A percentile compares a stretch with the other conserved stretches of the same genome.
These are phyloP conservation scores for Eudasyphora cyanicolor DNA, from an alignment of 2,888 invertebrate genomes.

Conservation along the genomic window DNA sequence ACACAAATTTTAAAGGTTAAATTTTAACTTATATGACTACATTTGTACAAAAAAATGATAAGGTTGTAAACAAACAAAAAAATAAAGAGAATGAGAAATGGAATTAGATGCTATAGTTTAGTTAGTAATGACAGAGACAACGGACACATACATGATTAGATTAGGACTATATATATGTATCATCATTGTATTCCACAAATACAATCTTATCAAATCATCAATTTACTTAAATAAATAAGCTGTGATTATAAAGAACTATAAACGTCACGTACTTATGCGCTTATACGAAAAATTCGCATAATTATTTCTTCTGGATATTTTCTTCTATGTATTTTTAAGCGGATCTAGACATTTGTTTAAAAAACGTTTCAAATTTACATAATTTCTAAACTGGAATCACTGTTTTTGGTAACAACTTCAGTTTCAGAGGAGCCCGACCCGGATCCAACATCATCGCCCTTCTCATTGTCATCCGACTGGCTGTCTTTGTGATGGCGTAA, in stretches of 20 bases:
- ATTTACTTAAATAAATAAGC: slow-evolving; percentile 11
- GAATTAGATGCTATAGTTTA: neutral
- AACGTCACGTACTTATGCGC: neutral
- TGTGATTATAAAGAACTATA: neutral
- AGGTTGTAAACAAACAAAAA: slow-evolving; percentile 5
- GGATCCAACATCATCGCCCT: slow-evolving; percentile 82
- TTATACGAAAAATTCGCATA: neutral
- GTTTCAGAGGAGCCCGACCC: slow-evolving; percentile 87
- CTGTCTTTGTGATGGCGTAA: slow-evolving; percentile 75
- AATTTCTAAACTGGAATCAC: slow-evolving; percentile 88
- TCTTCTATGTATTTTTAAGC: neutral
- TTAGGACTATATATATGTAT: slow-evolving; percentile 2
- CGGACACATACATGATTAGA: slow-evolving; percentile 32
- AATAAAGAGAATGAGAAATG: slow-evolving; percentile 26
- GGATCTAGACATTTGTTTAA: neutral
- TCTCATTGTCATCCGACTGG: slow-evolving; percentile 80
- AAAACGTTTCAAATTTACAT: slow-evolving; percentile 81
- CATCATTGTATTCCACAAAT: neutral
- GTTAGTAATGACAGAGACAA: too few relatives aligned
- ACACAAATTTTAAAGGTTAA: slow-evolving; percentile 38
- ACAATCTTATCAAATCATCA: slow-evolving; percentile 37
- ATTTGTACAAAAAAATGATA: slow-evolving; percentile 5
- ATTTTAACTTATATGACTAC: slow-evolving; percentile 20
- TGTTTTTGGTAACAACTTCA: slow-evolving; percentile 87
- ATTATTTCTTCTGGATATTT: neutral